phyloP scores from a whole-genome alignment of 1,140 invertebrate genomes.

The Adelges cooleyi region DNA sequence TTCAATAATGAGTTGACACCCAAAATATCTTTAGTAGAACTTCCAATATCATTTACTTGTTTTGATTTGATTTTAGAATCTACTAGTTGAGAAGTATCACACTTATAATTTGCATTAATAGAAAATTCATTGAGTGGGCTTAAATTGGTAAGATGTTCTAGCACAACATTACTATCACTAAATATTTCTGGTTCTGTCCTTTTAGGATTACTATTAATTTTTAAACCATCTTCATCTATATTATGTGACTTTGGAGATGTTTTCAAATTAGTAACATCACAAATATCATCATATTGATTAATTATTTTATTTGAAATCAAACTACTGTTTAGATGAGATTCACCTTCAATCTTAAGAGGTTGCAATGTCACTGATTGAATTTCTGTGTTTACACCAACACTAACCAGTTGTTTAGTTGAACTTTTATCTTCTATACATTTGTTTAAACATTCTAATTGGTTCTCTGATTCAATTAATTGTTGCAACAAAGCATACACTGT shows the following conservation, averaged over 20 bases:
- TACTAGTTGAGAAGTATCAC: neutral
- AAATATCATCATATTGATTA: too few species aligned
- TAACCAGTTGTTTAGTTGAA: neutral
- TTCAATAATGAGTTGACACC: neutral
- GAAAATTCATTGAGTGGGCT: neutral
- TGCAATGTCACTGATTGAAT: neutral
- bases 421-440: neutral
- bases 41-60: neutral
- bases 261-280: neutral
- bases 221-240: too few species aligned
- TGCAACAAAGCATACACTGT: conserved; percentile 7
- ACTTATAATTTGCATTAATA: neutral
- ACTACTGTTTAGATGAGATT: neutral
- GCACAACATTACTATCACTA: neutral
- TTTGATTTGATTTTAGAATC: neutral
- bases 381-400: conserved; percentile 1
- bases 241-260: neutral
- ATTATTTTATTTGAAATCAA: neutral
- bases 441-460: neutral
- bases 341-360: neutral
- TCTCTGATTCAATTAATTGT: conserved; percentile 10
- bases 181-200: conserved; percentile 1
- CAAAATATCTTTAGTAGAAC: neutral
- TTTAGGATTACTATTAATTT: too few species aligned
- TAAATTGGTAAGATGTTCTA: neutral